Evolutionary conservation across 2,888 invertebrate species (phyloP).

Genomic region (Thalpophila matura): DNA sequence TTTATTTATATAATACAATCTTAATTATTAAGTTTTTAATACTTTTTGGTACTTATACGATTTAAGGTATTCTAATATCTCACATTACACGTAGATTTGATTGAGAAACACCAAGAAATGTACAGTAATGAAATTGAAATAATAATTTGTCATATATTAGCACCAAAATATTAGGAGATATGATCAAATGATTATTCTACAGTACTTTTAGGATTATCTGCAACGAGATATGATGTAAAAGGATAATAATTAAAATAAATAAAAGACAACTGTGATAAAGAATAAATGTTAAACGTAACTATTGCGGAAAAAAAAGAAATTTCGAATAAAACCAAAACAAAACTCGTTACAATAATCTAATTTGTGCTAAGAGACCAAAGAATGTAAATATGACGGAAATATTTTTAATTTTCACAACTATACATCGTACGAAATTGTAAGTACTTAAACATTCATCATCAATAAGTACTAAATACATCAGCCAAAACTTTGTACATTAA

Average conservation of each 20-base stretch:
- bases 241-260: background rate
- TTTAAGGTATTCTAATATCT: slow-evolving; percentile 70
- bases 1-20: slow-evolving; percentile 75
- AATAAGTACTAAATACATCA: slow-evolving; percentile 51
- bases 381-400: slow-evolving; percentile 32
- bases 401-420: slow-evolving; percentile 35
- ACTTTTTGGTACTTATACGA: slow-evolving; percentile 88
- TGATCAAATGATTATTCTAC: slow-evolving; percentile 62
- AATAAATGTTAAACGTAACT: background rate
- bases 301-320: too few species aligned
- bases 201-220: slow-evolving; percentile 28
- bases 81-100: slow-evolving; percentile 52
- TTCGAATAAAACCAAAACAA: background rate
- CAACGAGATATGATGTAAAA: slow-evolving; percentile 13
- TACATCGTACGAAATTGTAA: slow-evolving; percentile 51
- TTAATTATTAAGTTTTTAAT: slow-evolving; percentile 78
- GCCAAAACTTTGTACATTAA: slow-evolving; percentile 60
- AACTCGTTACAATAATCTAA: slow-evolving; percentile 26
- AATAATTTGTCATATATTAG: slow-evolving; percentile 75
- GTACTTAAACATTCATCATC: slow-evolving; percentile 38
- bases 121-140: slow-evolving; percentile 62
- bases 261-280: background rate
- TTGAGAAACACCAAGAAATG: slow-evolving; percentile 58
- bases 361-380: slow-evolving; percentile 56
- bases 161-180: slow-evolving; percentile 84